A percentile compares a stretch with the other conserved stretches of the same genome.
These are phyloP conservation scores for Lepidochitona cinerea DNA, from an alignment of 2,888 invertebrate genomes.

Conservation along the genomic window DNA sequence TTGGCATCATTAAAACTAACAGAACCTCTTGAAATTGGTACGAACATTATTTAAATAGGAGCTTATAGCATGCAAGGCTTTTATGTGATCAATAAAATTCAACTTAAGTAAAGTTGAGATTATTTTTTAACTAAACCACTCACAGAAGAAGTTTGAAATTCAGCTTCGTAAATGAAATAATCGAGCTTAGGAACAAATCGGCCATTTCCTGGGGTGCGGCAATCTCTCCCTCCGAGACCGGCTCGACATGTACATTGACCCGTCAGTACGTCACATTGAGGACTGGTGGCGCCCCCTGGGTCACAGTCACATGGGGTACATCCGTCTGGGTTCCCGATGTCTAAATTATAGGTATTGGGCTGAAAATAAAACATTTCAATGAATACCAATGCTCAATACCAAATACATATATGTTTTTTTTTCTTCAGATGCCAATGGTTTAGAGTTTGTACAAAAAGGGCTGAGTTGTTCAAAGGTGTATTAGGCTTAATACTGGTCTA, in stretches of 20 bases:
- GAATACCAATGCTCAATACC: not conserved
- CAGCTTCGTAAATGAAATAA: conserved; percentile 42
- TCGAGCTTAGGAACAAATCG: conserved; percentile 46
- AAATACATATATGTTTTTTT: too few relatives aligned
- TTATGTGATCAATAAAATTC: too few relatives aligned
- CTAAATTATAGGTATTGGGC: conserved; percentile 35
- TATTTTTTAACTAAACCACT: too few relatives aligned
- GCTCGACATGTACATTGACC: conserved; percentile 49
- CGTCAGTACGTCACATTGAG: conserved; percentile 32
- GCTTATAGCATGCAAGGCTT: too few relatives aligned
- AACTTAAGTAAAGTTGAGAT: too few relatives aligned
- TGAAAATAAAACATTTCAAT: conserved; percentile 8
- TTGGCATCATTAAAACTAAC: too few relatives aligned
- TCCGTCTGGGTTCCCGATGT: conserved; percentile 35
- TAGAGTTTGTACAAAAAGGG: too few relatives aligned
- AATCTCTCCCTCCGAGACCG: conserved; percentile 38
- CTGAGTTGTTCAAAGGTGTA: too few relatives aligned
- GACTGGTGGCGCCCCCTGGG: conserved; percentile 34
- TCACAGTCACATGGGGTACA: conserved; percentile 42
- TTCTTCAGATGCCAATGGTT: too few relatives aligned
- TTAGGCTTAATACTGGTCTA: too few relatives aligned
- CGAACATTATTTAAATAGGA: too few relatives aligned
- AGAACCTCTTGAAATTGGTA: too few relatives aligned
- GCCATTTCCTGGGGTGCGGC: conserved; percentile 29
- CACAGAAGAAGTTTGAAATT: conserved; percentile 20